phyloP scores from a whole-genome alignment of 2,113 vertebrate species.

The Octodon degus region DNA sequence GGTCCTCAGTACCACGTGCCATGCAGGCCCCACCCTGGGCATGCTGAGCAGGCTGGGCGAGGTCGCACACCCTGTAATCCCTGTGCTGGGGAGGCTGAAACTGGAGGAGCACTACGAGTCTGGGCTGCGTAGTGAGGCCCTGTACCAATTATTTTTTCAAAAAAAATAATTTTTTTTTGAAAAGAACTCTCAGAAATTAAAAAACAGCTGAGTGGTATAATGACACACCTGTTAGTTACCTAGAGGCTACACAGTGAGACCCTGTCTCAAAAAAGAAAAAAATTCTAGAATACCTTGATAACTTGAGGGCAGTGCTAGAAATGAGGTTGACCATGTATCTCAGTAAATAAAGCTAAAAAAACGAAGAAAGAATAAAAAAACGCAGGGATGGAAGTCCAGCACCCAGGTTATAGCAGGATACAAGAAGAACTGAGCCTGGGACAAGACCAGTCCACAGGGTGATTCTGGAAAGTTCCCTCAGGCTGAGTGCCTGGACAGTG shows the following conservation, averaged over 20 bases:
- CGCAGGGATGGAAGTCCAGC: background rate
- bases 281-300: background rate
- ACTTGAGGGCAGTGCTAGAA: background rate
- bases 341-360: conserved; percentile 30
- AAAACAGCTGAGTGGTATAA: background rate
- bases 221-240: background rate
- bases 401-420: background rate
- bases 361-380: background rate
- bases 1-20: no score
- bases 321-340: background rate
- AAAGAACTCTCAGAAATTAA: background rate
- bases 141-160: no score
- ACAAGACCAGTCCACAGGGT: background rate
- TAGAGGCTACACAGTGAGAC: background rate
- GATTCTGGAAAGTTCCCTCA: background rate
- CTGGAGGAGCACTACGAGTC: no score
- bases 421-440: background rate
- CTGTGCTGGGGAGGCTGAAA: no score
- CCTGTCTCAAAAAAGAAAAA: background rate
- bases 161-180: background rate
- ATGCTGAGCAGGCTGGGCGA: no score
- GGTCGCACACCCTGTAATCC: no score
- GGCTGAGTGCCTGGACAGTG: background rate
- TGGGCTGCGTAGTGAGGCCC: no score
- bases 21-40: no score